phyloP scores from a whole-genome alignment of 2,113 vertebrate genomes.

The Paedocypris sp. region DNA sequence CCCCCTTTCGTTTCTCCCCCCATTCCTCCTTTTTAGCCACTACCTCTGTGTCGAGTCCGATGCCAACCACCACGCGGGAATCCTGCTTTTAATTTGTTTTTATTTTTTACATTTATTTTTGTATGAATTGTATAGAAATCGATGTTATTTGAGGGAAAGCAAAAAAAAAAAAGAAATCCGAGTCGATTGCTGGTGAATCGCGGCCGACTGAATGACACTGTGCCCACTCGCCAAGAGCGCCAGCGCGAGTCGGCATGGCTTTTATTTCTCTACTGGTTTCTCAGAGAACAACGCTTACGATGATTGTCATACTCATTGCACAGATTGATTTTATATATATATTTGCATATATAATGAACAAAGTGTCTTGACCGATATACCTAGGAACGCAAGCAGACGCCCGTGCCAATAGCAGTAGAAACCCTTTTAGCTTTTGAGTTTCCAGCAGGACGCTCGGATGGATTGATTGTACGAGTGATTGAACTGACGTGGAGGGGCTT shows the following conservation, averaged over 20 bases:
- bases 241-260: constrained; percentile 8
- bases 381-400: constrained; percentile 59
- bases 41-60: constrained; percentile 67
- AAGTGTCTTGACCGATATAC: constrained; percentile 66
- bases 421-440: constrained; percentile 35
- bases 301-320: constrained; percentile 68
- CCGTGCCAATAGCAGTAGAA: constrained; percentile 56
- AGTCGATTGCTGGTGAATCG: constrained; percentile 38
- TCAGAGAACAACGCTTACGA: constrained; percentile 51
- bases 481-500: constrained; percentile 46
- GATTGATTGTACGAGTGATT: constrained; percentile 37
- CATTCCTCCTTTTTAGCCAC: constrained; percentile 54
- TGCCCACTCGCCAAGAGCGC: constrained; percentile 37
- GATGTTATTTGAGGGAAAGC: constrained; percentile 37
- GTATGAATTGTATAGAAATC: constrained; percentile 58
- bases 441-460: constrained; percentile 11
- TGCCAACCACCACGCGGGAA: constrained; percentile 47
- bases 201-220: constrained; percentile 42
- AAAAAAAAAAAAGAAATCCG: too few species aligned
- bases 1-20: constrained; percentile 43
- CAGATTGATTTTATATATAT: constrained; percentile 60
- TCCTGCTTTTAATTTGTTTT: constrained; percentile 51
- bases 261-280: constrained; percentile 35
- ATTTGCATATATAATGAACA: constrained; percentile 47
- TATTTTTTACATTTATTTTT: constrained; percentile 58